Evolutionary conservation across 2,797 vertebrate species (phyloP).

Genomic region (Glyptemys insculpta): DNA sequence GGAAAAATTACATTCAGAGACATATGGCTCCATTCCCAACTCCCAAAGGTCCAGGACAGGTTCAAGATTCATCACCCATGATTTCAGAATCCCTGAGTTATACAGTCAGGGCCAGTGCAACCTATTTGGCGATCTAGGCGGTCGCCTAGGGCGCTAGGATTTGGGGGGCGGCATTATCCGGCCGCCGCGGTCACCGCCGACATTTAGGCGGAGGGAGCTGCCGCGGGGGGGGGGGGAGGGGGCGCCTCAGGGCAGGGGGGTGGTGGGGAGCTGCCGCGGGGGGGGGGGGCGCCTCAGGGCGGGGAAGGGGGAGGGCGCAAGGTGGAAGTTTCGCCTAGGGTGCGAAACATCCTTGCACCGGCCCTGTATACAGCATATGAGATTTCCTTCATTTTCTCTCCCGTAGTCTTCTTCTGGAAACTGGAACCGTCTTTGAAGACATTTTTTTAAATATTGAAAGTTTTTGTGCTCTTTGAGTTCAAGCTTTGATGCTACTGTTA

Average conservation of each 20-base stretch:
- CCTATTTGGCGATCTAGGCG: no score
- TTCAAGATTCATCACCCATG: neutral
- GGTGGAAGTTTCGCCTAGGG: no score
- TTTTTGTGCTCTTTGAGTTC: neutral
- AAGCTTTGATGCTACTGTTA: neutral
- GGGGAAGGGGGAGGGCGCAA: no score
- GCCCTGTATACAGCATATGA: neutral
- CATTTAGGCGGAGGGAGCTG: no score
- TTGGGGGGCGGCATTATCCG: no score
- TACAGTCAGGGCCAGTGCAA: neutral
- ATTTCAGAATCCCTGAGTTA: neutral
- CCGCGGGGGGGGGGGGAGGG: no score
- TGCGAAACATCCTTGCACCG: no score
- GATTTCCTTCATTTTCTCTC: neutral
- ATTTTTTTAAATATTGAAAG: neutral
- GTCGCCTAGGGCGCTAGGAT: no score
- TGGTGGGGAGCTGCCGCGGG: no score
- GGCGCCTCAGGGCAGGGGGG: no score
- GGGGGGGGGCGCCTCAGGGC: no score
- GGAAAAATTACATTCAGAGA: neutral
- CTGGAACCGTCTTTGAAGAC: neutral
- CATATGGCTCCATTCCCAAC: neutral
- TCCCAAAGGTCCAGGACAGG: neutral
- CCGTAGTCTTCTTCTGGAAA: neutral
- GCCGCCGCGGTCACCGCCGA: no score